Evolutionary conservation across 2,797 vertebrate genomes (phyloP).

Genomic region (Anolis apletophallus): DNA sequence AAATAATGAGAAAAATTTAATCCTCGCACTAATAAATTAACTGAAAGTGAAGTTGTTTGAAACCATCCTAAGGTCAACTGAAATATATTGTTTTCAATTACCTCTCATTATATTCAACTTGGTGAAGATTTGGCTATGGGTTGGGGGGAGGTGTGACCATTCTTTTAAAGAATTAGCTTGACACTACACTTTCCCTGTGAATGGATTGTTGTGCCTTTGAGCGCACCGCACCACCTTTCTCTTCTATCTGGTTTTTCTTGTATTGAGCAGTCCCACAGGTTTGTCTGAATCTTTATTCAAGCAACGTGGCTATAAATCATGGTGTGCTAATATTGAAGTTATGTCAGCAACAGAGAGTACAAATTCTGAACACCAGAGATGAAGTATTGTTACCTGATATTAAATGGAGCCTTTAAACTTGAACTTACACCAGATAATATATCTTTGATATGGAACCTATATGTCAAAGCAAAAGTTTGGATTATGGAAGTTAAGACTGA

Average conservation of each 20-base stretch:
- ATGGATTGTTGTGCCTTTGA: slow-evolving; percentile 42
- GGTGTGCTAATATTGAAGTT: slow-evolving; percentile 44
- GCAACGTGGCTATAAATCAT: slow-evolving; percentile 58
- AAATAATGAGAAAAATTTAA: neutral
- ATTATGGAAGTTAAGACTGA: slow-evolving; percentile 19
- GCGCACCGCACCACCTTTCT: slow-evolving; percentile 12
- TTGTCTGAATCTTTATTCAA: slow-evolving; percentile 55
- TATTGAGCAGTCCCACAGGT: slow-evolving; percentile 60
- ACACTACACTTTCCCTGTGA: slow-evolving; percentile 32
- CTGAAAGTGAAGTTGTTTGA: neutral
- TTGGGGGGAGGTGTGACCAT: neutral
- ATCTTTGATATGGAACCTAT: slow-evolving; percentile 45
- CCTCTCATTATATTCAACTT: fast-evolving
- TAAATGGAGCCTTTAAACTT: slow-evolving; percentile 25
- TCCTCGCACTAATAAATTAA: neutral
- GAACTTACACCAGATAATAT: neutral
- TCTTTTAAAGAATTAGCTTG: slow-evolving; percentile 13
- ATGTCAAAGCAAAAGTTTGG: neutral
- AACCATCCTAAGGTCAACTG: neutral
- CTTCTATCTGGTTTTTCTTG: slow-evolving; percentile 46
- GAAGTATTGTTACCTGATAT: slow-evolving; percentile 42
- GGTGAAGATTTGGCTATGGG: neutral
- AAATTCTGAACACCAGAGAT: neutral
- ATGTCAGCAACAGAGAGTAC: slow-evolving; percentile 28
- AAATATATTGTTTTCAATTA: slow-evolving; percentile 4